Conservation (phyloP, 1,140 invertebrate species). For the Drosophila paulistorum region DNA sequence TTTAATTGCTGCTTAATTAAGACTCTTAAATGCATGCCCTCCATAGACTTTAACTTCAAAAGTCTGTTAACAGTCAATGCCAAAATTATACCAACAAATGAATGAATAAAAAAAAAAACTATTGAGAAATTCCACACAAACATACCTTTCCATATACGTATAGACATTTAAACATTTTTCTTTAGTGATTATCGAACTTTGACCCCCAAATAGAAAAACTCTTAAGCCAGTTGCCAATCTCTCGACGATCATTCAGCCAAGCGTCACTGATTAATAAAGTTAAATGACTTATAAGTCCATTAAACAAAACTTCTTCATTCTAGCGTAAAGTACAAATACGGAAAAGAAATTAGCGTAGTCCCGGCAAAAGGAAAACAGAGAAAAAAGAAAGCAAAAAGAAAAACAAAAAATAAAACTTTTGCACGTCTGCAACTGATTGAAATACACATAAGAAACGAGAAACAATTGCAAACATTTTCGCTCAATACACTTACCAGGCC, state of each 20-base stretch:
- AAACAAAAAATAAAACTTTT: constrained; percentile 38
- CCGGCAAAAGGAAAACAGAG: constrained; percentile 6
- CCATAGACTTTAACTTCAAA: too few species aligned
- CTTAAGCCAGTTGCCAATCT: constrained; percentile 5
- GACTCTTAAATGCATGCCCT: too few species aligned
- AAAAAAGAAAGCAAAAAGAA: constrained; percentile 17
- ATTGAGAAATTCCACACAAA: too few species aligned
- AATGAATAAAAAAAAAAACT: too few species aligned
- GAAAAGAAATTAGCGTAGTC: constrained; percentile 61
- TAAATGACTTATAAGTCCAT: constrained; percentile 76
- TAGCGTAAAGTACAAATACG: constrained; percentile 65
- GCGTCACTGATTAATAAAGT: constrained; percentile 74
- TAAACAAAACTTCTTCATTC: constrained; percentile 68
- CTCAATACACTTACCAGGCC: constrained; percentile 39
- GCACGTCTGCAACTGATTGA: constrained; percentile 70
- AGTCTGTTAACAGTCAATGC: too few species aligned
- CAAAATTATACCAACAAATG: too few species aligned
- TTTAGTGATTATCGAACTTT: constrained; percentile 17
- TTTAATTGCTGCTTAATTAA: too few species aligned
- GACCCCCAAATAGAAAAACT: constrained; percentile 5
- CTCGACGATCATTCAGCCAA: constrained; percentile 40
- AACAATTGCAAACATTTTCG: constrained; percentile 63
- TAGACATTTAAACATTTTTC: neutral
- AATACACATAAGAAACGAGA: constrained; percentile 56
- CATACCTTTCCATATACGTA: too few species aligned